Percentiles rank a stretch among this genome's conserved stretches.
These are phyloP conservation scores for Drosophila ochracea DNA, from an alignment of 2,888 invertebrate species.

Conservation along the genomic window DNA sequence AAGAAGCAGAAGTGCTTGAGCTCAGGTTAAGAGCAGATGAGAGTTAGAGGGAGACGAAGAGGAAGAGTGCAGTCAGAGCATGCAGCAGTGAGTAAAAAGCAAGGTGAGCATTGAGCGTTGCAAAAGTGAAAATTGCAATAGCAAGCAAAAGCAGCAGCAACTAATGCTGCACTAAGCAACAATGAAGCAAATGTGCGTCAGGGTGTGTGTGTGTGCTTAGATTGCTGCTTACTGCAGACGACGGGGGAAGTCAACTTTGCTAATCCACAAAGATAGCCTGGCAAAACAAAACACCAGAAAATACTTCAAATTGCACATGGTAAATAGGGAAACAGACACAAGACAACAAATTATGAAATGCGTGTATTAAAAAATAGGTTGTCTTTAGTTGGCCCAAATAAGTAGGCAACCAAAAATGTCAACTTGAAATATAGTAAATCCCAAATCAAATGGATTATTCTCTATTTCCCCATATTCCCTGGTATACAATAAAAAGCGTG, in stretches of 20 bases:
- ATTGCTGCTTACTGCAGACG: slow-evolving; percentile 3
- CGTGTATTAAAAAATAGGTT: not conserved
- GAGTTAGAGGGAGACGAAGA: slow-evolving; percentile 9
- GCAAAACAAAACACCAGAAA: slow-evolving; percentile 44
- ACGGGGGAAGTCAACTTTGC: not conserved
- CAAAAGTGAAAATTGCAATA: slow-evolving; percentile 51
- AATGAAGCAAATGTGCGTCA: slow-evolving; percentile 11
- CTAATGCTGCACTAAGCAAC: not conserved
- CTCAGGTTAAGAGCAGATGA: slow-evolving; percentile 32
- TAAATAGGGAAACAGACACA: slow-evolving; percentile 3
- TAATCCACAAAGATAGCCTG: slow-evolving; percentile 6
- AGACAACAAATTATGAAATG: slow-evolving; percentile 27
- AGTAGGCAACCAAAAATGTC: not conserved
- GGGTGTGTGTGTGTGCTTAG: slow-evolving; percentile 23
- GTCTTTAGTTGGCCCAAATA: not conserved
- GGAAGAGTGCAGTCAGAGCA: slow-evolving; percentile 21
- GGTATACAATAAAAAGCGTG: not conserved
- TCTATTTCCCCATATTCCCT: not conserved
- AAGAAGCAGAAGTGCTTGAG: slow-evolving; percentile 9
- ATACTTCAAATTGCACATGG: slow-evolving; percentile 66
- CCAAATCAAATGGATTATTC: not conserved
- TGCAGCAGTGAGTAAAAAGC: slow-evolving; percentile 4
- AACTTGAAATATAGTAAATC: not conserved
- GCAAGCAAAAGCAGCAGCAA: slow-evolving; percentile 32
- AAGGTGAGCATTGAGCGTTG: not conserved